Conservation (phyloP, 2,797 vertebrate genomes). For the Petrocephalus schoutedeni region DNA sequence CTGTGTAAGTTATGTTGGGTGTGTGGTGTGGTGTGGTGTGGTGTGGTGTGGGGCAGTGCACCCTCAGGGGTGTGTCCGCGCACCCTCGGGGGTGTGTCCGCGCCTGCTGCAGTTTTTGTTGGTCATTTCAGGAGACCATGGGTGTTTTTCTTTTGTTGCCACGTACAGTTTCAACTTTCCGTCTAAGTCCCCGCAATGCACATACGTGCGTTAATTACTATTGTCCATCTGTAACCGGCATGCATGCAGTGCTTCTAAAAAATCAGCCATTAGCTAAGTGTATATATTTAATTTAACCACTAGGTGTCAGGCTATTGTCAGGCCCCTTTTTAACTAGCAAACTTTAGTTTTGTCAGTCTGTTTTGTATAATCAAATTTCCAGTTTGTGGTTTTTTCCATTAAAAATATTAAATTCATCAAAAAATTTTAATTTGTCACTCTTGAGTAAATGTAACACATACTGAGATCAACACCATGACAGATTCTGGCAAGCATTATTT, state of each 20-base stretch:
- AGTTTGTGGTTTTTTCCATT: neutral
- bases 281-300: constrained; percentile 15
- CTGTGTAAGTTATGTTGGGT: neutral
- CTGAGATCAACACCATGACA: neutral
- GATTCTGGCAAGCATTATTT: neutral
- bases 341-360: neutral
- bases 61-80: neutral
- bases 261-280: neutral
- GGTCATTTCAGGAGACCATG: neutral
- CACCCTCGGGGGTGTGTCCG: neutral
- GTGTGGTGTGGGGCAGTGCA: neutral
- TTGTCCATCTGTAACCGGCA: neutral
- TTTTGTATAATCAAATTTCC: neutral
- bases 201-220: neutral
- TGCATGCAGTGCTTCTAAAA: neutral
- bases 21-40: neutral
- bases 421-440: neutral
- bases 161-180: neutral
- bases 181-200: neutral
- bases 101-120: neutral
- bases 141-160: neutral
- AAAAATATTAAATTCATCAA: neutral
- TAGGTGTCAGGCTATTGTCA: constrained; percentile 20
- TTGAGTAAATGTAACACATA: neutral
- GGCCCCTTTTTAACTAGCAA: neutral